Conservation (phyloP, 2,888 invertebrate genomes). For the Diadegma fenestrale region DNA sequence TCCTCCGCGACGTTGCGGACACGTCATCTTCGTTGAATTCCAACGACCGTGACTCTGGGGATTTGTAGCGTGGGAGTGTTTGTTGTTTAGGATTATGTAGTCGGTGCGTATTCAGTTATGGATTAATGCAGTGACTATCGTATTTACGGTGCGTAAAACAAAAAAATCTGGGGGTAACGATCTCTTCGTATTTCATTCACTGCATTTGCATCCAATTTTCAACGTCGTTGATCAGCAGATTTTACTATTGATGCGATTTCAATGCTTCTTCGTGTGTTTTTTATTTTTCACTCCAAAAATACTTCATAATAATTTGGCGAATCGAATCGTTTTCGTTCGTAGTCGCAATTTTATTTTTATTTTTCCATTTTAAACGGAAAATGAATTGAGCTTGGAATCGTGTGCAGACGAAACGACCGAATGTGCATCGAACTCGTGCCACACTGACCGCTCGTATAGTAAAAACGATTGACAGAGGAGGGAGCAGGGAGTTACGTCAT, state of each 20-base stretch:
- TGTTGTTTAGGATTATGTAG: constrained; percentile 61
- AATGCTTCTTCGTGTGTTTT: not conserved
- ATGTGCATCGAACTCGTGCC: constrained; percentile 20
- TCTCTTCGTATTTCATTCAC: constrained; percentile 47
- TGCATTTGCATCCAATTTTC: constrained; percentile 8
- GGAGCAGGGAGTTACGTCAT: constrained; percentile 63
- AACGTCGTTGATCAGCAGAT: not conserved
- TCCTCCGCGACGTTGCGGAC: constrained; percentile 47
- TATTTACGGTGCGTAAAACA: constrained; percentile 1
- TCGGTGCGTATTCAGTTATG: constrained; percentile 10
- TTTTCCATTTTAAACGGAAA: constrained; percentile 4
- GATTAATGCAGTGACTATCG: constrained; percentile 21
- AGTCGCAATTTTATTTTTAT: not conserved
- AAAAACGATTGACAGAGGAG: constrained; percentile 58
- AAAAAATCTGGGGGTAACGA: constrained; percentile 27
- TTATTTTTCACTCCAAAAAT: too few species aligned
- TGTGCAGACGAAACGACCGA: not conserved
- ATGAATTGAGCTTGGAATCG: not conserved
- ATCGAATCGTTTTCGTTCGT: too few species aligned
- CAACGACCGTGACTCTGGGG: constrained; percentile 35
- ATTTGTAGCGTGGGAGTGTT: constrained; percentile 54
- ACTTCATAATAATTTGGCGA: too few species aligned
- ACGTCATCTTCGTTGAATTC: constrained; percentile 49
- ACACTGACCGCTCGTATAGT: constrained; percentile 59
- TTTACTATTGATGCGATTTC: not conserved